Conservation (phyloP, 2,797 vertebrate species). For the Notamacropus eugenii region DNA sequence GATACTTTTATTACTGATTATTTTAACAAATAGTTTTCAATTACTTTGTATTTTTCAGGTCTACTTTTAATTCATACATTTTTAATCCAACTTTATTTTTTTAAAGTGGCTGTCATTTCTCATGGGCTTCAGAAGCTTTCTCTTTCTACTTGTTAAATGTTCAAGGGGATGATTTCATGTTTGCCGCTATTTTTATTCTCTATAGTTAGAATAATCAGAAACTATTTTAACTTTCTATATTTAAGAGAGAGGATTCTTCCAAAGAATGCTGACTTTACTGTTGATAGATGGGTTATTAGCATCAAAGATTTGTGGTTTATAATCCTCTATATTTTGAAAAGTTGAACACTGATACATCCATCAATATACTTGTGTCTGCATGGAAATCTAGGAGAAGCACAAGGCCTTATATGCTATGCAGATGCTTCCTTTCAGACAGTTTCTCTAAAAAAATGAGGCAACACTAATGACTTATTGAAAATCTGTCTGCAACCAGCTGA, state of each 20-base stretch:
- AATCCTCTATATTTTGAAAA: constrained; percentile 19
- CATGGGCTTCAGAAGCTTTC: background rate
- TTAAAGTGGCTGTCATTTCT: background rate
- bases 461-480: background rate
- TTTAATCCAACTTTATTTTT: constrained; percentile 8
- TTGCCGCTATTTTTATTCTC: background rate
- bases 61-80: background rate
- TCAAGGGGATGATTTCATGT: background rate
- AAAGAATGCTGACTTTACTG: background rate
- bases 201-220: constrained; percentile 6
- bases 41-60: background rate
- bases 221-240: constrained; percentile 1
- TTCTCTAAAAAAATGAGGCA: constrained; percentile 5
- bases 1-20: background rate
- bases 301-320: background rate
- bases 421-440: constrained; percentile 27
- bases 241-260: background rate
- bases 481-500: background rate
- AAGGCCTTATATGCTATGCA: constrained; percentile 32
- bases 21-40: constrained; percentile 32
- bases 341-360: background rate
- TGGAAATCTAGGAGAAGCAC: background rate
- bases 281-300: constrained; percentile 16
- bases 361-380: background rate
- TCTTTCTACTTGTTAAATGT: background rate